phyloP scores from a whole-genome alignment of 2,888 invertebrate genomes.

The Amblyteles armatorius region DNA sequence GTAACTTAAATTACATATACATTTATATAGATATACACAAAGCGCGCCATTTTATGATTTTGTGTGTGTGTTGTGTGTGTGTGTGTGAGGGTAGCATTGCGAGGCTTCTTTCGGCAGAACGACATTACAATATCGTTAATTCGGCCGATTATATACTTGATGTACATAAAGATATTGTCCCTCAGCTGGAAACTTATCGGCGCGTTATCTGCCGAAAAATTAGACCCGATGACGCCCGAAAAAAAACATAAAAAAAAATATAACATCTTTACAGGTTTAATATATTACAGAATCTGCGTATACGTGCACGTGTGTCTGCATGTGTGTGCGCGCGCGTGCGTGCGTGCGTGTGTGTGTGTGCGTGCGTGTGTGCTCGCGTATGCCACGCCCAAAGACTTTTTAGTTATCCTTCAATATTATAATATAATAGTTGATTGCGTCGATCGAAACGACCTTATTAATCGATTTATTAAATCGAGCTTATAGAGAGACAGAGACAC shows the following conservation, averaged over 20 bases:
- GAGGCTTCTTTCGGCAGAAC: not conserved
- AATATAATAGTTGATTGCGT: not conserved
- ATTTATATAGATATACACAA: constrained; percentile 23
- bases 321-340: not conserved
- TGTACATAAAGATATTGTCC: constrained; percentile 14
- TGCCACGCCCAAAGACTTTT: constrained; percentile 17
- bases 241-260: constrained; percentile 54
- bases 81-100: not conserved
- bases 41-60: constrained; percentile 14
- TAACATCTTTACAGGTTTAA: constrained; percentile 51
- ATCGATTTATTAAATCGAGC: not conserved
- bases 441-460: not conserved
- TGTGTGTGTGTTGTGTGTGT: constrained; percentile 24
- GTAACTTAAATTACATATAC: constrained; percentile 19
- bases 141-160: constrained; percentile 5
- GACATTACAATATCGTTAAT: constrained; percentile 20
- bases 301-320: not conserved
- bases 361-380: not conserved
- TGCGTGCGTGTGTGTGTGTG: not conserved
- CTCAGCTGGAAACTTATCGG: constrained; percentile 9
- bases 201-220: not conserved
- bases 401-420: not conserved
- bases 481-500: constrained; percentile 14
- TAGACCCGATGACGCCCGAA: constrained; percentile 24
- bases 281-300: constrained; percentile 56